Percentiles rank a stretch among this genome's conserved stretches.
phyloP scores from a whole-genome alignment of 1,140 invertebrate species.

The Rhynchophorus ferrugineus region DNA sequence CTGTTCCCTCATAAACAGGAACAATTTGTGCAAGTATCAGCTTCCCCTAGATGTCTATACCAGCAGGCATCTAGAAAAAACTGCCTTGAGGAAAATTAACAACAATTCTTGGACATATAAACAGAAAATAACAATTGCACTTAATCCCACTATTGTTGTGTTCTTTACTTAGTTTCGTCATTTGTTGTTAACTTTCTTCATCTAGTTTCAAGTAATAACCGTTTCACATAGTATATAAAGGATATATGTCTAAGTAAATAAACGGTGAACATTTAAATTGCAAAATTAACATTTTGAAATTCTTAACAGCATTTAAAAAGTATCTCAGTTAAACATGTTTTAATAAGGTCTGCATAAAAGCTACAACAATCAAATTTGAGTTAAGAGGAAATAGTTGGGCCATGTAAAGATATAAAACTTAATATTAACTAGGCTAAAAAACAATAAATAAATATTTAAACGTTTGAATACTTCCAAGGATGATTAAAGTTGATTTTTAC shows the following conservation, averaged over 20 bases:
- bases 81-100: no score
- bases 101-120: no score
- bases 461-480: not conserved
- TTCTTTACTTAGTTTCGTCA: no score
- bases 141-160: not conserved
- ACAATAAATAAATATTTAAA: not conserved
- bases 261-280: not conserved
- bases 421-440: not conserved
- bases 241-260: no score
- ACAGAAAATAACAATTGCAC: not conserved
- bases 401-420: not conserved
- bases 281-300: not conserved
- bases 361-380: not conserved
- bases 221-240: no score
- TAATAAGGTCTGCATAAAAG: not conserved
- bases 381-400: not conserved
- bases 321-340: no score
- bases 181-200: no score
- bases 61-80: no score
- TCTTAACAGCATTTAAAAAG: not conserved
- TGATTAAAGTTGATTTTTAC: not conserved
- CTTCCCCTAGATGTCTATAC: not conserved
- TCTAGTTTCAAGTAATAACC: no score
- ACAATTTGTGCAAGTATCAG: constrained; percentile 16
- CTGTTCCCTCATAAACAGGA: constrained; percentile 14